phyloP scores from a whole-genome alignment of 2,797 vertebrate species.

The Cynodonichthys magdalenae region DNA sequence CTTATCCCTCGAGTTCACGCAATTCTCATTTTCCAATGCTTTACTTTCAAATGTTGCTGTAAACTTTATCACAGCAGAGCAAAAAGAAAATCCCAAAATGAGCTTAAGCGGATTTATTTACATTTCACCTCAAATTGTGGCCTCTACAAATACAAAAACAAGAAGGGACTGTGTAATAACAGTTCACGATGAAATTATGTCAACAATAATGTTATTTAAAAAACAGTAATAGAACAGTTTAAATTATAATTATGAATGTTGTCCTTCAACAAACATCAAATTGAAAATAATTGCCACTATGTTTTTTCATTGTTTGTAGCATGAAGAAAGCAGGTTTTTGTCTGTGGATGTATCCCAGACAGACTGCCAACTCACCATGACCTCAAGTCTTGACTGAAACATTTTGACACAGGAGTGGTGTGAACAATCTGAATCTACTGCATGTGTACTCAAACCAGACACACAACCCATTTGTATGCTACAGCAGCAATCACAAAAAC shows the following conservation, averaged over 20 bases:
- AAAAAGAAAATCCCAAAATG: neutral
- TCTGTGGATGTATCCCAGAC: constrained; percentile 35
- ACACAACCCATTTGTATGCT: constrained; percentile 16
- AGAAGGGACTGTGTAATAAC: neutral
- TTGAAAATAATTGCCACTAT: constrained; percentile 5
- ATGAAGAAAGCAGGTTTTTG: constrained; percentile 60
- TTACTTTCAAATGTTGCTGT: neutral
- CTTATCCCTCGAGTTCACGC: constrained; percentile 34
- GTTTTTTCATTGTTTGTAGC: constrained; percentile 34
- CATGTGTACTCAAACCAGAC: constrained; percentile 14
- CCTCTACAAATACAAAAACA: neutral
- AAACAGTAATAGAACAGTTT: neutral
- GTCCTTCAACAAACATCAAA: constrained; percentile 12
- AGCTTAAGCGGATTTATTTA: neutral
- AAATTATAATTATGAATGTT: constrained; percentile 6
- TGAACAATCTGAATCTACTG: constrained; percentile 8
- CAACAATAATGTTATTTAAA: neutral
- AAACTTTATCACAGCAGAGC: constrained; percentile 11
- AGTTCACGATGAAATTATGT: neutral
- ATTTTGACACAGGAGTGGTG: constrained; percentile 38
- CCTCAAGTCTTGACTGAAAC: constrained; percentile 57
- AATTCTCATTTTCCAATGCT: neutral
- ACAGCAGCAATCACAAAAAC: constrained; percentile 9
- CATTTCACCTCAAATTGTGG: neutral
- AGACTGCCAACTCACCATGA: constrained; percentile 52